phyloP scores from a whole-genome alignment of 1,140 invertebrate species.

The Mercenaria mercenaria region DNA sequence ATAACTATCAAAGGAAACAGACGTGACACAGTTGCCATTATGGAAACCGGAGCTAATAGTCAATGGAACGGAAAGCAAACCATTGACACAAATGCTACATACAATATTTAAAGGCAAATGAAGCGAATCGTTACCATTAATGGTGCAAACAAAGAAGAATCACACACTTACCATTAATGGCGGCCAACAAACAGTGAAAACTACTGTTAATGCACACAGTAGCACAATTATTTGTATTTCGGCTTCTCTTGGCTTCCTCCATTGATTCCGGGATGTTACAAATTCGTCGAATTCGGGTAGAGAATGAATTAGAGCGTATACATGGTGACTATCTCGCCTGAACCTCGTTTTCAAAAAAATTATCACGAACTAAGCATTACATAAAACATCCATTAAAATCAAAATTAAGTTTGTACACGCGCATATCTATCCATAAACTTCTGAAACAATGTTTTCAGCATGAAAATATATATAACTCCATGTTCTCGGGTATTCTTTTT shows the following conservation, averaged over 20 bases:
- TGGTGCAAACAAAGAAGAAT: too few relatives aligned
- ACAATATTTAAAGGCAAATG: too few relatives aligned
- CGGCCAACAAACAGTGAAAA: constrained; percentile 80
- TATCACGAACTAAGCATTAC: constrained; percentile 82
- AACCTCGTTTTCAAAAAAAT: constrained; percentile 80
- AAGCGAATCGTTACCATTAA: too few relatives aligned
- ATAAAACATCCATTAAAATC: constrained; percentile 81
- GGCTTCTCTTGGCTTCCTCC: constrained; percentile 81
- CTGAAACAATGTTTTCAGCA: constrained; percentile 73
- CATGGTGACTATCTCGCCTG: constrained; percentile 61
- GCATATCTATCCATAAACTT: constrained; percentile 80
- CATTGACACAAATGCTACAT: too few relatives aligned
- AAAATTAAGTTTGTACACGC: constrained; percentile 79
- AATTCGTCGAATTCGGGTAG: constrained; percentile 62
- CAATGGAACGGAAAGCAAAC: too few relatives aligned
- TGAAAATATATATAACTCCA: constrained; percentile 86
- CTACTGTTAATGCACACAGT: constrained; percentile 84
- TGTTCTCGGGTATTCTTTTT: constrained; percentile 85
- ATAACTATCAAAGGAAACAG: too few relatives aligned
- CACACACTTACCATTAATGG: constrained; percentile 81
- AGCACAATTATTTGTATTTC: constrained; percentile 86
- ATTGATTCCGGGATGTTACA: background rate
- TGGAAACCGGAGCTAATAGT: too few relatives aligned
- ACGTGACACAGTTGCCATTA: too few relatives aligned
- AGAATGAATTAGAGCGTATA: constrained; percentile 24